phyloP scores from a whole-genome alignment of 2,113 vertebrate species.

The Actenoides lindsayi region DNA sequence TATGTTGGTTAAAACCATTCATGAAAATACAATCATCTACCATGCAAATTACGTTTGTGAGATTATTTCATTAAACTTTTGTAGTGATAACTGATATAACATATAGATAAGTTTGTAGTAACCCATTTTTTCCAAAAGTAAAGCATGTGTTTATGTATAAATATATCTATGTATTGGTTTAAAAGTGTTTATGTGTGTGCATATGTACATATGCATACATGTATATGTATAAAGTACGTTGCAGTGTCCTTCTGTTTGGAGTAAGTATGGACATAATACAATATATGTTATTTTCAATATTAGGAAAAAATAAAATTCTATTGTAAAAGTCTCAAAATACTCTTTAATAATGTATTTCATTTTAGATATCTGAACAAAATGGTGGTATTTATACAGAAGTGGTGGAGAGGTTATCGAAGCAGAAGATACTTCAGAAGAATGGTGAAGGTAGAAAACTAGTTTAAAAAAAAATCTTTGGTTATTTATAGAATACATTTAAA shows the following conservation, averaged over 20 bases:
- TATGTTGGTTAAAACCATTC: background rate
- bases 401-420: slow-evolving; percentile 87
- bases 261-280: background rate
- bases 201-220: background rate
- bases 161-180: background rate
- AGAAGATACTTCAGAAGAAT: slow-evolving; percentile 81
- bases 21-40: background rate
- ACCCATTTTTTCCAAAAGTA: background rate
- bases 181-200: background rate
- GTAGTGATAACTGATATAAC: background rate
- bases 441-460: slow-evolving; percentile 83
- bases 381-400: slow-evolving; percentile 86
- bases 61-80: background rate
- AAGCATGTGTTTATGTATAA: background rate
- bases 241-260: background rate
- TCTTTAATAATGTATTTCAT: slow-evolving; percentile 48
- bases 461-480: background rate
- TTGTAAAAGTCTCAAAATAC: background rate
- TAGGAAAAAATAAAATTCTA: background rate
- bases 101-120: background rate
- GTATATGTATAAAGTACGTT: background rate
- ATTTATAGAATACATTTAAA: background rate
- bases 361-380: slow-evolving; percentile 83
- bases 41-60: background rate
- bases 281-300: background rate